Evolutionary conservation across 2,888 invertebrate species (phyloP).

Genomic region (Parnassius smintheus): DNA sequence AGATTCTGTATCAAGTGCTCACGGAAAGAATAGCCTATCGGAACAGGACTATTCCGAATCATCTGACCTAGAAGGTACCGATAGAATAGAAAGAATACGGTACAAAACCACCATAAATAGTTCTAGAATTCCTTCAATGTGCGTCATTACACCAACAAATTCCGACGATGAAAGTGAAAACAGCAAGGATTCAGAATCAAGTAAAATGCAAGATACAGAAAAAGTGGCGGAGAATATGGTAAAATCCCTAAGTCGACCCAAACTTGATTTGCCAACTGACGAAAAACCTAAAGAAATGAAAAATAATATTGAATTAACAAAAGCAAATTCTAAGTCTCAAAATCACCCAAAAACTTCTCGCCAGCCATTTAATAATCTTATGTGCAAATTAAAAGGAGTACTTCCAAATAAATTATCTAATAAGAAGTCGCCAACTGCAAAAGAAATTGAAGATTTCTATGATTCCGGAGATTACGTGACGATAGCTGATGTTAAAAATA

Average conservation of each 20-base stretch:
- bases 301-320: slow-evolving; percentile 39
- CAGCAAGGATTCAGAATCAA: slow-evolving; percentile 54
- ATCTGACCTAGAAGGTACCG: slow-evolving; percentile 93
- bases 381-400: slow-evolving; percentile 86
- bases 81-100: slow-evolving; percentile 91
- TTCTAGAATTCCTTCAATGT: slow-evolving; percentile 94
- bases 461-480: slow-evolving; percentile 92
- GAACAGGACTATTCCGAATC: slow-evolving; percentile 93
- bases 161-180: slow-evolving; percentile 91
- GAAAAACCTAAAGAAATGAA: slow-evolving; percentile 56
- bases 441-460: slow-evolving; percentile 76
- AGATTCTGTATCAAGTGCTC: slow-evolving; percentile 86
- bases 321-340: slow-evolving; percentile 50
- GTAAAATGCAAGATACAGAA: slow-evolving; percentile 43
- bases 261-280: slow-evolving; percentile 64
- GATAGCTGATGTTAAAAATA: slow-evolving; percentile 90
- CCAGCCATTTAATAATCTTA: slow-evolving; percentile 86
- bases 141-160: slow-evolving; percentile 92
- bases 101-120: slow-evolving; percentile 93
- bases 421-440: slow-evolving; percentile 74
- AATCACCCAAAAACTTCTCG: slow-evolving; percentile 62
- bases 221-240: slow-evolving; percentile 46
- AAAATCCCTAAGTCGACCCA: slow-evolving; percentile 56
- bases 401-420: slow-evolving; percentile 75
- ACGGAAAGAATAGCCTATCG: slow-evolving; percentile 85